Base-by-base conservation (phyloP, 2,113 vertebrate species). In the Percina caprodes region DNA sequence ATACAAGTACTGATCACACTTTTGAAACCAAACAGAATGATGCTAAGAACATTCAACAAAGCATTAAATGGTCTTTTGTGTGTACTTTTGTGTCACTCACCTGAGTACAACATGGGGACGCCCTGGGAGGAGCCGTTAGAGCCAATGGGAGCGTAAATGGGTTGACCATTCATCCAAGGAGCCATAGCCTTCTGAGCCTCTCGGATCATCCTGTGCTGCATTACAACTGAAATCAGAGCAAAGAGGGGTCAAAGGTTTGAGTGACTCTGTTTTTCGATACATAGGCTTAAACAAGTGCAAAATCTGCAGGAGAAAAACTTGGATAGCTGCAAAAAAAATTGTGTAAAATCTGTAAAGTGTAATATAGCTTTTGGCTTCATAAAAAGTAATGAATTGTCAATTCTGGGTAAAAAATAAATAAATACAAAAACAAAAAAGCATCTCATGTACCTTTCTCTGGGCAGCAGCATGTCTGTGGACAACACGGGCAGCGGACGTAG, bases 381-480 rank as follows among this genome's bases (percentile, higher is more conserved):
- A 52, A 4, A 12, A 7, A 26, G 15, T 10, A 58, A 0, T 11
- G 26, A 19, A 26, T 21, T 5, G 14, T 15, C 35, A 23, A 23
- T 5, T 55, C 19, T 24, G 14, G 13, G 23, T 24, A 52, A 67
- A 58, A 52, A 9, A 30, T 30, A 33, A 45, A 42, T 10, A 11
- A 42, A 42, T 42, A 42, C 39, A 42, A 42, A 11, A 42, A 11
- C 51, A 2, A 46, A 30, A 72, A 33, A 66, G 33, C 46, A 30
- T 15, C 12, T 26, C 24, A n/a, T n/a, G 81, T 91, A 99, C 98
- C 96, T 96, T 97, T 94, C 74, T 98, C 96, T 0, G 99, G 98
- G 77, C 98, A 99, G 95, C 98, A 99, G 92, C 98, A 99, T 3
- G 91, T 96, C 30, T 90, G 86, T 0, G 98, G 98, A 86, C 98